These are phyloP conservation scores for Lutra lutra DNA, from an alignment of 2,797 vertebrate genomes.

Conservation along the genomic window DNA sequence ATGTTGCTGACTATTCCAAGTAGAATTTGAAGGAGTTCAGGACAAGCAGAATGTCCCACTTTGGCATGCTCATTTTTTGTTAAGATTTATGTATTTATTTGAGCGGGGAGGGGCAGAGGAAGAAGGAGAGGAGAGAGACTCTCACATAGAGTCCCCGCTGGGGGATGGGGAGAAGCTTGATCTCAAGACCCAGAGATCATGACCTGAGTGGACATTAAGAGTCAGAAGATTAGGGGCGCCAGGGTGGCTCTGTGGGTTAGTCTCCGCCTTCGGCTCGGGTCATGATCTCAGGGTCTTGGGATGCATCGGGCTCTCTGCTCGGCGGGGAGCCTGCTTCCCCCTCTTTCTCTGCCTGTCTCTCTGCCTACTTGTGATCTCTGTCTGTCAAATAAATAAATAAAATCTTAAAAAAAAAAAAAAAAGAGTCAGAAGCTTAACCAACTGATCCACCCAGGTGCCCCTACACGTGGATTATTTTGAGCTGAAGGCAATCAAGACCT, in stretches of 20 bases:
- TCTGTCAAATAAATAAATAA: no score
- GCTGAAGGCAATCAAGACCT: background rate
- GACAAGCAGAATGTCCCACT: background rate
- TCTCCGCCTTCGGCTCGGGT: no score
- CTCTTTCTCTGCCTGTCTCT: no score
- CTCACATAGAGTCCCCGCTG: background rate
- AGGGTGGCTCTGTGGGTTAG: no score
- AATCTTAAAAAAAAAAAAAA: no score
- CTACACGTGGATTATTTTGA: background rate
- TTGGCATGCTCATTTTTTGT: background rate
- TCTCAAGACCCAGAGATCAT: background rate
- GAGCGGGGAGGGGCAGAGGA: background rate
- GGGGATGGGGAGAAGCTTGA: background rate
- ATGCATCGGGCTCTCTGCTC: no score
- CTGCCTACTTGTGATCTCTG: no score
- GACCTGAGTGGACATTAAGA: background rate
- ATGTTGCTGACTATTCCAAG: background rate
- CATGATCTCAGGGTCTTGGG: no score
- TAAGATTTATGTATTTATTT: background rate
- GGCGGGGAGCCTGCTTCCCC: no score
- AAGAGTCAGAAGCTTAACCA: background rate
- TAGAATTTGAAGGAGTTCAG: background rate
- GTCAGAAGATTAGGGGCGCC: background rate
- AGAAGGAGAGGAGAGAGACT: background rate
- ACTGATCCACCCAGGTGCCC: background rate